These are phyloP conservation scores for Enteromius thamalakanensis DNA, from an alignment of 2,797 vertebrate species.

Conservation along the genomic window DNA sequence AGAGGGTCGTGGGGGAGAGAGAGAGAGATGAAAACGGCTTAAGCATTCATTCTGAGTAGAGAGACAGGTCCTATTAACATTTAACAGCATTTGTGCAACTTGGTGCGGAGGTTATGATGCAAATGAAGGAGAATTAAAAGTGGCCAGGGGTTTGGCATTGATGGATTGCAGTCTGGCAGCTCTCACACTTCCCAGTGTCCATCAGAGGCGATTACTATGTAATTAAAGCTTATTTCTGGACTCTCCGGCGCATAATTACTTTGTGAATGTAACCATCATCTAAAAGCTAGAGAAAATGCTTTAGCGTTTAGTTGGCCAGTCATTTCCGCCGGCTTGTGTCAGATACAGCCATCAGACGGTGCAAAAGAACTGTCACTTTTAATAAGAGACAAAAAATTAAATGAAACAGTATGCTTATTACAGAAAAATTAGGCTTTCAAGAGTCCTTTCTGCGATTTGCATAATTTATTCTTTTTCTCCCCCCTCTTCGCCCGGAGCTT, in stretches of 20 bases:
- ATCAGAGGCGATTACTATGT: conserved; percentile 99
- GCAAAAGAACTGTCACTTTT: conserved; percentile 99
- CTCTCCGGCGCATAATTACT: conserved; percentile 99
- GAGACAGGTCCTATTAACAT: conserved; percentile 99
- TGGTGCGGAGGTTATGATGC: conserved; percentile 99
- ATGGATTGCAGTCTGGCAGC: conserved; percentile 99
- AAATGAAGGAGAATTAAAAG: conserved; percentile 99
- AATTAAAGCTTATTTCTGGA: conserved; percentile 99
- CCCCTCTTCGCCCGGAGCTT: conserved; percentile 87
- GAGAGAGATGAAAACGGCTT: conserved; percentile 93
- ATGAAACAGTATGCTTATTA: conserved; percentile 99
- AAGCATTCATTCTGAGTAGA: conserved; percentile 99
- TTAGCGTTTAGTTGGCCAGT: conserved; percentile 96
- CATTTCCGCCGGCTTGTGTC: conserved; percentile 94
- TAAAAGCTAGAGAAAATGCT: conserved; percentile 98
- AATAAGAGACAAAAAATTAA: conserved; percentile 99
- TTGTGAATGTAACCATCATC: conserved; percentile 99
- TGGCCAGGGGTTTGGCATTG: conserved; percentile 99
- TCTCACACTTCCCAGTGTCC: conserved; percentile 99
- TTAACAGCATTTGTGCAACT: conserved; percentile 99
- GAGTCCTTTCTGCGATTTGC: conserved; percentile 99
- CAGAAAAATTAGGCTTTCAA: conserved; percentile 99
- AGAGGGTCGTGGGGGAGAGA: conserved; percentile 45
- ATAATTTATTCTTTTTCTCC: conserved; percentile 98
- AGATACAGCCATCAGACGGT: conserved; percentile 99